These are phyloP conservation scores for Etheostoma perlongum DNA, from an alignment of 2,797 vertebrate genomes.

Conservation along the genomic window DNA sequence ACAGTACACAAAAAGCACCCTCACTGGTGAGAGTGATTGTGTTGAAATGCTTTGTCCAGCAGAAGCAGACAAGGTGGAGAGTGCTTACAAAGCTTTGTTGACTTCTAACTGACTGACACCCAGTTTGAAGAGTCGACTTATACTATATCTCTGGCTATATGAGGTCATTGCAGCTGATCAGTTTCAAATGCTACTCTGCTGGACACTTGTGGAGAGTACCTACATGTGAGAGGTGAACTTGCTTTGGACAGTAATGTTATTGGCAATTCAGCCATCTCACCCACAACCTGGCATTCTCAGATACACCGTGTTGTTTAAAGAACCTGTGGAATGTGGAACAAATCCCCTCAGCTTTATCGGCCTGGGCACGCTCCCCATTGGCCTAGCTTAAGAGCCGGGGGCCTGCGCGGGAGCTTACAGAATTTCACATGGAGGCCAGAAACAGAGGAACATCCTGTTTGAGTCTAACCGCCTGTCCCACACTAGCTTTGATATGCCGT, in stretches of 20 bases:
- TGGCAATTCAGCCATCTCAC: slow-evolving; percentile 58
- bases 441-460: slow-evolving; percentile 86
- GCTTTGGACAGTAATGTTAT: slow-evolving; percentile 45
- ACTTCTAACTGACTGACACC: slow-evolving; percentile 39
- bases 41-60: slow-evolving; percentile 53
- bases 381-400: slow-evolving; percentile 75
- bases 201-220: slow-evolving; percentile 27
- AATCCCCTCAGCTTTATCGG: slow-evolving; percentile 85
- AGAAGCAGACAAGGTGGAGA: slow-evolving; percentile 28
- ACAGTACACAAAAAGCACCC: slow-evolving; percentile 38
- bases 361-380: slow-evolving; percentile 74
- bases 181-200: slow-evolving; percentile 21
- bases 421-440: slow-evolving; percentile 84
- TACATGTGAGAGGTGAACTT: slow-evolving; percentile 18
- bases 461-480: slow-evolving; percentile 75
- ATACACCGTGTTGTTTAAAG: slow-evolving; percentile 82
- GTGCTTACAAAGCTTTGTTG: slow-evolving; percentile 38
- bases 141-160: slow-evolving; percentile 11
- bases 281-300: slow-evolving; percentile 74
- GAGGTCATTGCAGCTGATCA: slow-evolving; percentile 32
- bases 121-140: slow-evolving; percentile 36
- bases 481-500: slow-evolving; percentile 77
- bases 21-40: slow-evolving; percentile 59
- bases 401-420: slow-evolving; percentile 79
- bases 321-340: slow-evolving; percentile 86